phyloP scores from a whole-genome alignment of 37 sponge, comb jelly and placozoan genomes.

The Ianthella basta region DNA sequence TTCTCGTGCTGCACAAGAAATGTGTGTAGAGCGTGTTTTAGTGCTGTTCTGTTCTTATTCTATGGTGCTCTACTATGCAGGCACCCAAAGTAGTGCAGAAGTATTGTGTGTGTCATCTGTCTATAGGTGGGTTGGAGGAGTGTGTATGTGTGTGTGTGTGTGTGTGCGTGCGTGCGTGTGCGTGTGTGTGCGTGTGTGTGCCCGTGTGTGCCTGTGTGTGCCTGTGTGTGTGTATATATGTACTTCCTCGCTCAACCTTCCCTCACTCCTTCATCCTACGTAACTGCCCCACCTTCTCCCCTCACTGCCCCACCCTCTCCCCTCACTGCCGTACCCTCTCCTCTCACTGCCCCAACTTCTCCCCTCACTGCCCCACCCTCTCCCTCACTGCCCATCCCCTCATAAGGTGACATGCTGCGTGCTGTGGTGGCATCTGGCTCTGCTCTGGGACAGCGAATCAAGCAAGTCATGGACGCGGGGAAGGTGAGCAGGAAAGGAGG shows the following conservation, averaged over 20 bases:
- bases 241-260: too few species aligned
- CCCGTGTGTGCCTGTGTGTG: too few species aligned
- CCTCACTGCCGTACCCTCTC: too few species aligned
- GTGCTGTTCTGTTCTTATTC: background rate
- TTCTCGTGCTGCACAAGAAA: background rate
- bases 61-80: slow-evolving; percentile 43
- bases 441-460: slow-evolving; percentile 80
- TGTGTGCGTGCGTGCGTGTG: background rate
- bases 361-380: too few species aligned
- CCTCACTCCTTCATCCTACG: too few species aligned
- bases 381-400: too few species aligned
- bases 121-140: slow-evolving; percentile 81
- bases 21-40: background rate
- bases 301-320: too few species aligned
- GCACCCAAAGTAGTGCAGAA: slow-evolving; percentile 73
- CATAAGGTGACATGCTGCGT: slow-evolving; percentile 98
- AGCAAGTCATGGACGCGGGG: slow-evolving; percentile 87
- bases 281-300: too few species aligned
- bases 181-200: too few species aligned
- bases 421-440: slow-evolving; percentile 85
- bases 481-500: slow-evolving; percentile 35
- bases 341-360: too few species aligned
- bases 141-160: background rate
- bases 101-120: slow-evolving; percentile 78
- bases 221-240: too few species aligned